A percentile compares a stretch with the other conserved stretches of the same genome.
Evolutionary conservation across 2,113 vertebrate species (phyloP).

Genomic region (Sinocyclocheilus grahami): DNA sequence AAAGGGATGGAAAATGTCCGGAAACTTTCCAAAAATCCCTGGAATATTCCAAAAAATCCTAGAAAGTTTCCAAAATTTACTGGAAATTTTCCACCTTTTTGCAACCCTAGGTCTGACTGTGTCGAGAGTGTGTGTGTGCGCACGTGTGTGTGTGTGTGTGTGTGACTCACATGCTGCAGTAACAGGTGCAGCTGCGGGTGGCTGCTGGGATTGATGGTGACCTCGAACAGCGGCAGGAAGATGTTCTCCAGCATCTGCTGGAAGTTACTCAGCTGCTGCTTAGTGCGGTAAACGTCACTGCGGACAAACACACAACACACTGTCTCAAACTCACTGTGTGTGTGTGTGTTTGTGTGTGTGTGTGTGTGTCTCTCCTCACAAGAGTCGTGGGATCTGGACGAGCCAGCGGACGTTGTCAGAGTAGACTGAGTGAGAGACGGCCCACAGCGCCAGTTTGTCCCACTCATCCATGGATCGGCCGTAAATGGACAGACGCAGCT

Average conservation of each 20-base stretch:
- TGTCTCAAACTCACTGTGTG: background rate
- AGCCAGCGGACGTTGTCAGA: conserved; percentile 98
- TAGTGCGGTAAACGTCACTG: conserved; percentile 92
- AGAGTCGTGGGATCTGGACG: conserved; percentile 92
- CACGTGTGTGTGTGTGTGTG: background rate
- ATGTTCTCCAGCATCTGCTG: conserved; percentile 98
- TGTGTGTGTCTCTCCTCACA: conserved; percentile 78
- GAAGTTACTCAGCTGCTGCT: conserved; percentile 92
- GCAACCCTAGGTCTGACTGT: no score
- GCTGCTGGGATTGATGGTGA: conserved; percentile 84
- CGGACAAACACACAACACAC: conserved; percentile 11
- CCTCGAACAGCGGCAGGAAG: conserved; percentile 94
- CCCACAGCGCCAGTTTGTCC: conserved; percentile 93
- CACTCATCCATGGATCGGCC: conserved; percentile 91
- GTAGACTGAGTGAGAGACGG: conserved; percentile 85
- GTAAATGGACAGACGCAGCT: conserved; percentile 93
- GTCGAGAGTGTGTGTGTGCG: background rate
- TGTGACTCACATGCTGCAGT: conserved; percentile 86
- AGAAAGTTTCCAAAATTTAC: no score
- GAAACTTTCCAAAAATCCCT: no score
- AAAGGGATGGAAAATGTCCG: no score
- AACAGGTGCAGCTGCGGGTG: conserved; percentile 94
- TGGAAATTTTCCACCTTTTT: no score
- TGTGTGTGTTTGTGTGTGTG: background rate
- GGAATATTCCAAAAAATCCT: no score